Conservation (phyloP, 2,888 invertebrate genomes). For the Eristalinus aeneus region DNA sequence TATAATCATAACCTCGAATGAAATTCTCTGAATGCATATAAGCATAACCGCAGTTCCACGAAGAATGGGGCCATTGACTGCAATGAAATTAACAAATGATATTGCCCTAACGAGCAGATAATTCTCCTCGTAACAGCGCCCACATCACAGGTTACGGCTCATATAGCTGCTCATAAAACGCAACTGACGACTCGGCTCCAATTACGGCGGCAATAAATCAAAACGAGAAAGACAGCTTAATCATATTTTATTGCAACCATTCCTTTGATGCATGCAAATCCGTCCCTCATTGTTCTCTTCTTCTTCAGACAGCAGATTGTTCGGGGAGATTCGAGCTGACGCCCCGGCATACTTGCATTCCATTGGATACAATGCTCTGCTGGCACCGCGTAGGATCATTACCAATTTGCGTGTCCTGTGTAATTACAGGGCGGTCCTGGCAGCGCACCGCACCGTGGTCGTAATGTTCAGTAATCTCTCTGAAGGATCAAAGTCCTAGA, state of each 20-base stretch:
- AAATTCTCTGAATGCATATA: neutral
- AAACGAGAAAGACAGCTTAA: conserved; percentile 57
- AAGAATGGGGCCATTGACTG: neutral
- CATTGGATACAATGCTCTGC: neutral
- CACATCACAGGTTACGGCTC: neutral
- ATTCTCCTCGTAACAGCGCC: neutral
- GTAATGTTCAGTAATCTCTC: conserved; percentile 31
- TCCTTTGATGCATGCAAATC: conserved; percentile 51
- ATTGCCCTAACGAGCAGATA: neutral
- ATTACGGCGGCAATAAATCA: conserved; percentile 55
- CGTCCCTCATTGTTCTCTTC: conserved; percentile 42
- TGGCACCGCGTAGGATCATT: conserved; percentile 21
- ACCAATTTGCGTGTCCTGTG: conserved; percentile 46
- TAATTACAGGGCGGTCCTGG: conserved; percentile 40
- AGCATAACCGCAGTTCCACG: neutral
- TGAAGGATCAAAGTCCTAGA: conserved; percentile 44
- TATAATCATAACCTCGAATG: neutral
- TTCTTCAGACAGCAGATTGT: neutral
- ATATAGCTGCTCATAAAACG: neutral
- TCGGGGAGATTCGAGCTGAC: conserved; percentile 6
- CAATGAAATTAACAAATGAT: neutral
- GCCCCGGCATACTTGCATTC: neutral
- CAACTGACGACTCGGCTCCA: conserved; percentile 35
- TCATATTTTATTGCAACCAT: conserved; percentile 62
- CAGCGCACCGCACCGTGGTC: neutral